A percentile compares a stretch with the other conserved stretches of the same genome.
phyloP scores from a whole-genome alignment of 2,888 invertebrate species.

The Andrena camellia region DNA sequence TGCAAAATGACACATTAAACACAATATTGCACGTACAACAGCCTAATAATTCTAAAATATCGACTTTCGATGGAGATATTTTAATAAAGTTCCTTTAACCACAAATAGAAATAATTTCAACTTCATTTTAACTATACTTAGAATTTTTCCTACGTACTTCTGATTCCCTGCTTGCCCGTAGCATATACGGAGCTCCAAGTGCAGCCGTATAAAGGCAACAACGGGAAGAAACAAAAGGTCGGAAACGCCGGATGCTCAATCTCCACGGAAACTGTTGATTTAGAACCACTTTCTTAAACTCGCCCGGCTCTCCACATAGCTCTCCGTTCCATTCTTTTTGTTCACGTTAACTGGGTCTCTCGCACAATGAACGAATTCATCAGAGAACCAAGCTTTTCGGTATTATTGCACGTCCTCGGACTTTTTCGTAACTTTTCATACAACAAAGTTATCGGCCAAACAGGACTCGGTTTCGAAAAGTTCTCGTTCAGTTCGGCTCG shows the following conservation, averaged over 20 bases:
- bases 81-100: too few relatives aligned
- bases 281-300: conserved; percentile 18
- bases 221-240: neutral
- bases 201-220: neutral
- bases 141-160: neutral
- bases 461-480: neutral
- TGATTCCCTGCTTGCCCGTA: neutral
- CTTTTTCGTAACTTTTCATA: conserved; percentile 1
- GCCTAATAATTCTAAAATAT: too few relatives aligned
- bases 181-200: neutral
- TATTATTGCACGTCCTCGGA: neutral
- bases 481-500: neutral
- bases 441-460: neutral
- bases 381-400: neutral
- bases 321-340: conserved; percentile 13
- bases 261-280: conserved; percentile 11
- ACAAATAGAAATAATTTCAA: too few relatives aligned
- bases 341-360: conserved; percentile 15
- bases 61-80: too few relatives aligned
- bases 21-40: too few relatives aligned
- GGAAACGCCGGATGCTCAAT: conserved; percentile 1
- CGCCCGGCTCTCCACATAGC: neutral
- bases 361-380: conserved; percentile 12
- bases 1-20: too few relatives aligned
- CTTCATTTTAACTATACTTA: neutral